These are phyloP conservation scores for Sebastes alutus DNA, from an alignment of 2,797 vertebrate species.

Conservation along the genomic window DNA sequence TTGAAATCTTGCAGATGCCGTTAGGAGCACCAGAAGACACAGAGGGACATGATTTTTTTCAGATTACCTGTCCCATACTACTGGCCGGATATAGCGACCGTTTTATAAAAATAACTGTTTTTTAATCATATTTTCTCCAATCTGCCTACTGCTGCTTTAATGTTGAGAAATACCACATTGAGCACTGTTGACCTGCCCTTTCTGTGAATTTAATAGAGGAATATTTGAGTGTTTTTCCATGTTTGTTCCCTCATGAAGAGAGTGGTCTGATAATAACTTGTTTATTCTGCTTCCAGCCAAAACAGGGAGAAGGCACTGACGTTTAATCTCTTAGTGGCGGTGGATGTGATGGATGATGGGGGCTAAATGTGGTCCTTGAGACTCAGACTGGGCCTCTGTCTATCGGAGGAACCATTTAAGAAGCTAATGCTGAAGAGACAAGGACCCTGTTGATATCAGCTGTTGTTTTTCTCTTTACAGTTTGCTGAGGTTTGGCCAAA, in stretches of 20 bases:
- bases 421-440: not conserved
- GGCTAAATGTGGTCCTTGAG: not conserved
- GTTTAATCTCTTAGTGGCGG: not conserved
- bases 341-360: not conserved
- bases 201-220: not conserved
- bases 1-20: too few species aligned
- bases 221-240: not conserved
- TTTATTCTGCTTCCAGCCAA: constrained; percentile 10
- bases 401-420: not conserved
- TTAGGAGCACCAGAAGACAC: too few species aligned
- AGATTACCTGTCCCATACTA: too few species aligned
- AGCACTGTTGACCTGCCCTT: not conserved
- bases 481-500: not conserved
- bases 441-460: not conserved
- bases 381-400: not conserved
- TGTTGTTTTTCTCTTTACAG: not conserved
- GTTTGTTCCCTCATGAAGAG: not conserved
- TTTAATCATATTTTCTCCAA: too few species aligned
- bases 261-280: not conserved
- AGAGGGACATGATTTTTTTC: too few species aligned
- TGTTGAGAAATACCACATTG: not conserved
- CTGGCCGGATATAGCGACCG: too few species aligned
- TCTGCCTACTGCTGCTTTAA: not conserved
- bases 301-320: not conserved
- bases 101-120: too few species aligned